A percentile compares a stretch with the other conserved stretches of the same genome.
phyloP scores from a whole-genome alignment of 2,113 vertebrate species.

The Istiophorus platypterus region DNA sequence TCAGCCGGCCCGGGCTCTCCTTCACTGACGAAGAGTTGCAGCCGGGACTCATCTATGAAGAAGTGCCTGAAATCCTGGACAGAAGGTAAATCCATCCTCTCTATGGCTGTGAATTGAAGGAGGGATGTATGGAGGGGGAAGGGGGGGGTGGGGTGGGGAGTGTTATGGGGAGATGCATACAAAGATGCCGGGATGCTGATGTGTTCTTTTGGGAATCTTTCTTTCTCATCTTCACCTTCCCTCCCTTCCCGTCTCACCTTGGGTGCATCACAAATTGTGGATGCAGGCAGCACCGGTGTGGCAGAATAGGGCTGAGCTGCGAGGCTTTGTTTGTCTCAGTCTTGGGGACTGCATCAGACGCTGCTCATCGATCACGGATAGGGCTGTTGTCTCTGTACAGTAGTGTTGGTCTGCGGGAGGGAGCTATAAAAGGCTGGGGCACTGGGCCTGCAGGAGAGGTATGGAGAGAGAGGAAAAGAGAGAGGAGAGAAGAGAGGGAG shows the following conservation, averaged over 20 bases:
- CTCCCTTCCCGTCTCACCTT: constrained; percentile 49
- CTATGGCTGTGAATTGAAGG: constrained; percentile 50
- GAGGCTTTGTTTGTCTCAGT: constrained; percentile 76
- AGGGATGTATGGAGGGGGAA: constrained; percentile 25
- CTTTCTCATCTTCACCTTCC: constrained; percentile 19
- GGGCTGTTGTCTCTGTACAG: constrained; percentile 74
- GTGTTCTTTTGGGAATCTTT: constrained; percentile 48
- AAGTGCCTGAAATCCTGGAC: constrained; percentile 87
- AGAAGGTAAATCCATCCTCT: constrained; percentile 82
- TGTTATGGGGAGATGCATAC: constrained; percentile 57
- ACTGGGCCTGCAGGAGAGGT: constrained; percentile 62
- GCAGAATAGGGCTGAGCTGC: constrained; percentile 44
- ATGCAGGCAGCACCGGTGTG: constrained; percentile 18
- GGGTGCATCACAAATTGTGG: constrained; percentile 16
- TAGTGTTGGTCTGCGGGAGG: constrained; percentile 68
- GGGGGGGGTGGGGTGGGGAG: constrained; percentile 33
- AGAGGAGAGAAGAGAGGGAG: constrained; percentile 30
- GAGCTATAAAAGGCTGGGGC: constrained; percentile 62
- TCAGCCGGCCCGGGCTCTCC: constrained; percentile 74
- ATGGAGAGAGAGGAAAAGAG: constrained; percentile 22
- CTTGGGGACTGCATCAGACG: constrained; percentile 77
- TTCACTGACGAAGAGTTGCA: constrained; percentile 71
- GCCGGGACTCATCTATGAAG: constrained; percentile 79
- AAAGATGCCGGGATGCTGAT: constrained; percentile 77
- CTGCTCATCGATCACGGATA: constrained; percentile 77